These are phyloP conservation scores for Cydia strobilella DNA, from an alignment of 1,140 invertebrate species.

Conservation along the genomic window DNA sequence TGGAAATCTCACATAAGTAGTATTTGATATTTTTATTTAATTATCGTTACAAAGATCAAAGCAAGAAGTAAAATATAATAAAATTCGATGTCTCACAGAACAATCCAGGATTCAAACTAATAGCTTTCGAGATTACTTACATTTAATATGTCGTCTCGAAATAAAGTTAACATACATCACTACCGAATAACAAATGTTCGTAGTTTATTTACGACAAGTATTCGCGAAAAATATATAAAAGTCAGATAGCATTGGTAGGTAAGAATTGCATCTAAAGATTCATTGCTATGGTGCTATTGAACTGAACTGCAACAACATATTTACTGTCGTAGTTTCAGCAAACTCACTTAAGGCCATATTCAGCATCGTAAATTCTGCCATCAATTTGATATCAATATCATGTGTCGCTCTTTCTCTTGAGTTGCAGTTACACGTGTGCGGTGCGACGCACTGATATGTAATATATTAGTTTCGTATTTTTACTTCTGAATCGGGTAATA, in stretches of 20 bases:
- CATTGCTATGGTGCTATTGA: conserved; percentile 70
- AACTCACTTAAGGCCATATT: neutral
- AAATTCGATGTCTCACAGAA: too few species aligned
- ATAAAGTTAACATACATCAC: neutral
- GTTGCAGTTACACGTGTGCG: too few species aligned
- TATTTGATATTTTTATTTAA: too few species aligned
- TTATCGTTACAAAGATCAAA: neutral
- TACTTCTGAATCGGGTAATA: neutral
- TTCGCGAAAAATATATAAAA: conserved; percentile 10
- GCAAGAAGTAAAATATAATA: neutral
- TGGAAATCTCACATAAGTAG: too few species aligned
- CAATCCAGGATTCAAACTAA: too few species aligned
- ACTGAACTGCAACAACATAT: conserved; percentile 51
- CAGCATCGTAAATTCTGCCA: neutral
- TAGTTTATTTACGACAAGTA: neutral
- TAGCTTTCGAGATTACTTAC: too few species aligned
- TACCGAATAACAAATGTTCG: neutral
- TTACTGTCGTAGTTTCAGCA: conserved; percentile 41
- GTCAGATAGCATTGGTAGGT: neutral
- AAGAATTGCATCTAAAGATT: conserved; percentile 40
- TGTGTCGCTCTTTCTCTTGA: too few species aligned
- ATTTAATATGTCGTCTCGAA: neutral
- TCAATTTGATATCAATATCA: neutral
- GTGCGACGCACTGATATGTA: too few species aligned
- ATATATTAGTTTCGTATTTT: too few species aligned